phyloP scores from a whole-genome alignment of 1,140 invertebrate genomes.

The Halotydeus destructor region DNA sequence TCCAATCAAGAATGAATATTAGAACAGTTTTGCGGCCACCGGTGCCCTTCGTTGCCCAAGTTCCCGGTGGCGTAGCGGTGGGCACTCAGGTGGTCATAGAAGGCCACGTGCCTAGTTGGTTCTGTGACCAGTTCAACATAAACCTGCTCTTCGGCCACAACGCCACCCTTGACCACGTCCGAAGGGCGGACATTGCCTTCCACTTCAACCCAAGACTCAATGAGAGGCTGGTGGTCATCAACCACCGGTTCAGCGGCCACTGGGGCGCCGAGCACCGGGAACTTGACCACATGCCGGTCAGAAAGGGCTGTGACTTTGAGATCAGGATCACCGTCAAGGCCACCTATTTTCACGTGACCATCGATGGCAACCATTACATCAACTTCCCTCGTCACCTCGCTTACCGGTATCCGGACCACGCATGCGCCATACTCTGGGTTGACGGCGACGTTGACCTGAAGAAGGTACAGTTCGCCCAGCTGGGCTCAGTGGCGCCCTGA shows the following conservation, averaged over 20 bases:
- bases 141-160: no score
- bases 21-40: no score
- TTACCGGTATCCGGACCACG: constrained; percentile 35
- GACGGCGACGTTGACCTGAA: constrained; percentile 42
- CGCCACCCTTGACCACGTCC: no score
- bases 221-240: constrained; percentile 7
- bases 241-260: constrained; percentile 8
- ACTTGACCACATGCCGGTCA: constrained; percentile 7
- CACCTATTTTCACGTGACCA: constrained; percentile 33
- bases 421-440: constrained; percentile 38
- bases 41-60: no score
- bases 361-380: constrained; percentile 50
- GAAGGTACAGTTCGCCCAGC: no score
- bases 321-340: constrained; percentile 10
- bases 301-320: constrained; percentile 2
- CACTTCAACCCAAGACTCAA: constrained; percentile 12
- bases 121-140: no score
- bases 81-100: no score
- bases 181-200: constrained; percentile 12
- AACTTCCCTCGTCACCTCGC: constrained; percentile 48
- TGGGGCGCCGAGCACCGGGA: constrained; percentile 11
- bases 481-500: no score
- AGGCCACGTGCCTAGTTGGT: no score
- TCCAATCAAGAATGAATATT: no score
- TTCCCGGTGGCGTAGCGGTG: no score